These are phyloP conservation scores for Hirudinaria manillensis DNA, from an alignment of 2,888 invertebrate genomes.

Conservation along the genomic window DNA sequence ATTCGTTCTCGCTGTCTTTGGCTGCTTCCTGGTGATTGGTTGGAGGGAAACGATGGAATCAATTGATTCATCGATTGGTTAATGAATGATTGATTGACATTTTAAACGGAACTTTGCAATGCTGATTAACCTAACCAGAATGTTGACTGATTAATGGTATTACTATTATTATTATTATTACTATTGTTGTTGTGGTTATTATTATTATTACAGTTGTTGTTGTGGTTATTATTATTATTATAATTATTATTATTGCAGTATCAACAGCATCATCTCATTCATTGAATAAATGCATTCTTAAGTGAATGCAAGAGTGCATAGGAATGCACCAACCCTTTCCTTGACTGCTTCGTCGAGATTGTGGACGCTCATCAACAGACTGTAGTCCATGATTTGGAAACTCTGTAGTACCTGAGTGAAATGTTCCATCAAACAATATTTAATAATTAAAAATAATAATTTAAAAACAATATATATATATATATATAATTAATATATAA, in stretches of 20 bases:
- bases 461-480: no score
- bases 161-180: no score
- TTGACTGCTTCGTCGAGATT: slow-evolving; percentile 79
- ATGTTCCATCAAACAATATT: not conserved
- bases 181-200: no score
- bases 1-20: slow-evolving; percentile 16
- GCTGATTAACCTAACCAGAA: not conserved
- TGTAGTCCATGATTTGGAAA: slow-evolving; percentile 96
- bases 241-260: no score
- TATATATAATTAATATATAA: no score
- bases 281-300: no score
- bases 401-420: slow-evolving; percentile 60
- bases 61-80: not conserved
- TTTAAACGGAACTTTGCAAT: no score
- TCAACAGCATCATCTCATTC: not conserved
- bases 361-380: slow-evolving; percentile 89
- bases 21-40: slow-evolving; percentile 10
- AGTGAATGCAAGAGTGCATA: no score
- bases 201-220: no score
- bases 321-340: slow-evolving; percentile 28
- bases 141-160: no score
- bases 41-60: not conserved
- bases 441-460: no score
- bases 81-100: not conserved
- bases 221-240: no score